Conservation (phyloP, 2,797 vertebrate genomes). For the Myotis pilosus region DNA sequence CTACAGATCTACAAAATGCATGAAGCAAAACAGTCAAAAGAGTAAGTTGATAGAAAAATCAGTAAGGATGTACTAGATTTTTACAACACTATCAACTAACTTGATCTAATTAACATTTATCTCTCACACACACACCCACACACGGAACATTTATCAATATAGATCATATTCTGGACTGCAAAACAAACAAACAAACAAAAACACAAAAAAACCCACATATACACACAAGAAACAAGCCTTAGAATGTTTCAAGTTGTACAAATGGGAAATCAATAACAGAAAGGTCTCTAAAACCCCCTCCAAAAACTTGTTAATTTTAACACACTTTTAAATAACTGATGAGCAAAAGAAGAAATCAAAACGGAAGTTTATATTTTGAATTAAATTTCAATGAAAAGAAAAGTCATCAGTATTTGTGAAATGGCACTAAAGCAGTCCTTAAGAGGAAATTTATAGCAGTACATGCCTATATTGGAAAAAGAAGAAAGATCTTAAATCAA, state of each 20-base stretch:
- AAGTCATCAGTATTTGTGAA: not conserved
- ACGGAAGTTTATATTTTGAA: slow-evolving; percentile 30
- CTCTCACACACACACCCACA: not conserved
- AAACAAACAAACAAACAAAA: not conserved
- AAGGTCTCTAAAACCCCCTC: not conserved
- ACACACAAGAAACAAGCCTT: not conserved
- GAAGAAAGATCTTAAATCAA: not conserved
- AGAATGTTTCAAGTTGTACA: not conserved
- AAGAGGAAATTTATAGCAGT: not conserved
- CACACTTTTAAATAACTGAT: not conserved
- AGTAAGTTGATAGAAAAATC: not conserved
- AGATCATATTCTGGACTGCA: not conserved
- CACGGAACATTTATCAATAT: not conserved
- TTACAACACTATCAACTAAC: not conserved
- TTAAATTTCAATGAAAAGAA: not conserved
- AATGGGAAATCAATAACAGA: not conserved
- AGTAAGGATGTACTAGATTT: not conserved
- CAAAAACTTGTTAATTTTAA: slow-evolving; percentile 19
- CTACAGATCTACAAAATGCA: not conserved
- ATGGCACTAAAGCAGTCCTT: not conserved
- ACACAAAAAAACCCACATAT: no score
- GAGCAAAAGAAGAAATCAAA: not conserved
- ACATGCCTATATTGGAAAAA: not conserved
- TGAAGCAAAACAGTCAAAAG: not conserved
- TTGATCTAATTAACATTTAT: not conserved